Percentiles rank a stretch among this genome's conserved stretches.
phyloP scores from a whole-genome alignment of 35 echinoderm and acorn worm genomes.

The Strongylocentrotus purpuratus region DNA sequence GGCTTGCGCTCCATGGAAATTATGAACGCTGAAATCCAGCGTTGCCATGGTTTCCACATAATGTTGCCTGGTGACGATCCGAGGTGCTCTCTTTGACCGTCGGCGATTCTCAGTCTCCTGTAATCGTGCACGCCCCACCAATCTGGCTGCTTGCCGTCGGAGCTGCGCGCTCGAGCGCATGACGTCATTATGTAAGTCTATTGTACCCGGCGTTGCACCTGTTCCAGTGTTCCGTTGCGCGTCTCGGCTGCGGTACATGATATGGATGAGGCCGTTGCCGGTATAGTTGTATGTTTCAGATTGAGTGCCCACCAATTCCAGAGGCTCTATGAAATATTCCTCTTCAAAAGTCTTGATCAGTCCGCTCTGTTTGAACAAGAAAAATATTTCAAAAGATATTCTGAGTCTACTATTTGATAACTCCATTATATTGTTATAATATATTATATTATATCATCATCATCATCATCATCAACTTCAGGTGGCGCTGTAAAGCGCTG shows the following conservation, averaged over 20 bases:
- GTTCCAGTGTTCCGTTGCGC: neutral
- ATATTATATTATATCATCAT: too few species aligned
- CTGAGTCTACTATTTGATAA: too few species aligned
- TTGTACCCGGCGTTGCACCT: neutral
- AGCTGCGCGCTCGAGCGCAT: neutral
- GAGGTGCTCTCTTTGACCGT: neutral
- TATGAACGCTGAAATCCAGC: slow-evolving; percentile 64
- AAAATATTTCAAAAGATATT: too few species aligned
- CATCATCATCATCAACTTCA: too few species aligned
- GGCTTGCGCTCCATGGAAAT: slow-evolving; percentile 54
- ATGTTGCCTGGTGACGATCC: slow-evolving; percentile 45
- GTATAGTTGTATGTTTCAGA: slow-evolving; percentile 52
- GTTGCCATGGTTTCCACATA: slow-evolving; percentile 78
- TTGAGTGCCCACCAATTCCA: slow-evolving; percentile 8
- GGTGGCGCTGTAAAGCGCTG: too few species aligned
- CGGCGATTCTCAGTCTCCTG: neutral
- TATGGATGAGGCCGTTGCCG: slow-evolving; percentile 35
- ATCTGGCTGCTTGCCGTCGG: neutral
- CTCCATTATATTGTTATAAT: too few species aligned
- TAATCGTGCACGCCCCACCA: neutral
- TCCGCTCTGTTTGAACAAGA: slow-evolving; percentile 61
- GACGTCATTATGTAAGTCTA: neutral
- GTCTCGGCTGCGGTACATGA: slow-evolving; percentile 63
- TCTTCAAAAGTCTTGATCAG: slow-evolving; percentile 45
- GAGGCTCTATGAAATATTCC: slow-evolving; percentile 69